Evolutionary conservation across 37 sponge, comb jelly and placozoan genomes (phyloP).

Genomic region (Petrosia ficiformis): DNA sequence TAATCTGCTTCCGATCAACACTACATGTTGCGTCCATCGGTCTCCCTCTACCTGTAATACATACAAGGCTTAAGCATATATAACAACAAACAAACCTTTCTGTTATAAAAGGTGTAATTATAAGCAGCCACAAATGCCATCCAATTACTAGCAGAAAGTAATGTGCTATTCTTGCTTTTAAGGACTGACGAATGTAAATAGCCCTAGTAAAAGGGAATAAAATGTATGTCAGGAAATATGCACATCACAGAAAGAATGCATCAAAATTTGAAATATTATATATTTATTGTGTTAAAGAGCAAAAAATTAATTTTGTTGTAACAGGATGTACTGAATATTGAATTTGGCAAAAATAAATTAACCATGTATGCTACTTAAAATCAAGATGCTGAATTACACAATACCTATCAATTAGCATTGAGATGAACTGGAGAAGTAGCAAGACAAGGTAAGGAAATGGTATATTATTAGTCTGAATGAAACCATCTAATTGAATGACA

Average conservation of each 20-base stretch:
- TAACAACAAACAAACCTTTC: too few relatives aligned
- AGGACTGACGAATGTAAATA: conserved; percentile 65
- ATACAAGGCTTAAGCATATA: too few relatives aligned
- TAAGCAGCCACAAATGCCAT: conserved; percentile 83
- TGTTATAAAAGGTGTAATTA: conserved; percentile 71
- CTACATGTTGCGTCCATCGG: too few relatives aligned
- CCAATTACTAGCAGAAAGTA: conserved; percentile 58
- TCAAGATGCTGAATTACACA: too few relatives aligned
- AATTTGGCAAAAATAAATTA: background rate
- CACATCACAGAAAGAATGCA: too few relatives aligned
- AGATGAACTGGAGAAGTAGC: conserved; percentile 78
- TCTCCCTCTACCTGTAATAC: too few relatives aligned
- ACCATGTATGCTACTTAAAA: background rate
- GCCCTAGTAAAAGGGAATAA: conserved; percentile 24
- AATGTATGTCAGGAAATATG: too few relatives aligned
- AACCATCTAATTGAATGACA: conserved; percentile 37
- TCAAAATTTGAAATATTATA: too few relatives aligned
- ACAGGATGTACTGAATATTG: too few relatives aligned
- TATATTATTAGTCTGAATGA: conserved; percentile 57
- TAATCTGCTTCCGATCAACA: too few relatives aligned
- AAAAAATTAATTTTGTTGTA: too few relatives aligned
- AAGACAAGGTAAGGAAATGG: conserved; percentile 63
- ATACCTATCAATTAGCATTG: conserved; percentile 79
- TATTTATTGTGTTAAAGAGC: too few relatives aligned
- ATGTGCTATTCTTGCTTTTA: conserved; percentile 51